A percentile compares a stretch with the other conserved stretches of the same genome.
Conservation (phyloP, 2,113 vertebrate species). For the Panthera tigris region DNA sequence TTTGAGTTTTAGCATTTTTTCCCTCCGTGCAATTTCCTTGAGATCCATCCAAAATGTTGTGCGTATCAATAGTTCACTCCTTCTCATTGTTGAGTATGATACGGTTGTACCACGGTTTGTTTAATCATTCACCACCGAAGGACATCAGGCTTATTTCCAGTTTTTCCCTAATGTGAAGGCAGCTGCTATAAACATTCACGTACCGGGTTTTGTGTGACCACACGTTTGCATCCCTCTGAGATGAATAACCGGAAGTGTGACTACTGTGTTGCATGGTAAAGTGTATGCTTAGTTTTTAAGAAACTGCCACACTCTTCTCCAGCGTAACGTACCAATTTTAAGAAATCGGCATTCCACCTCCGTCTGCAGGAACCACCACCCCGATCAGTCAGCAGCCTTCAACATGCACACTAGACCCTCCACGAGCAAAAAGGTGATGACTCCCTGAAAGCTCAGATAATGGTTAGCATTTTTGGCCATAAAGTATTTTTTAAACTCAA, state of each 20-base stretch:
- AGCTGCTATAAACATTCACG: not conserved
- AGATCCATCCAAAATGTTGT: not conserved
- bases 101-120: not conserved
- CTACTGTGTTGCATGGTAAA: no score
- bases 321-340: not conserved
- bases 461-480: not conserved
- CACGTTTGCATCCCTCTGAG: not conserved
- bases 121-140: not conserved
- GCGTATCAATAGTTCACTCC: fast-evolving
- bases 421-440: not conserved
- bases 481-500: not conserved
- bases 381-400: not conserved
- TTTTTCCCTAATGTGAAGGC: not conserved
- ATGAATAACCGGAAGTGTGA: not conserved
- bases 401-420: not conserved
- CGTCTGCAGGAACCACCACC: not conserved
- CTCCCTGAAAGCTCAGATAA: not conserved
- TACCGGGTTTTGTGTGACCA: not conserved
- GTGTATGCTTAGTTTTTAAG: not conserved
- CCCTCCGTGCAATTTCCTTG: not conserved
- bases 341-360: not conserved
- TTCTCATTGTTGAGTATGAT: not conserved
- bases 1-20: not conserved
- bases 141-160: no score
- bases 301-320: not conserved